A percentile compares a stretch with the other conserved stretches of the same genome.
These are phyloP conservation scores for Okamejei kenojei DNA, from an alignment of 2,797 vertebrate genomes.

Conservation along the genomic window DNA sequence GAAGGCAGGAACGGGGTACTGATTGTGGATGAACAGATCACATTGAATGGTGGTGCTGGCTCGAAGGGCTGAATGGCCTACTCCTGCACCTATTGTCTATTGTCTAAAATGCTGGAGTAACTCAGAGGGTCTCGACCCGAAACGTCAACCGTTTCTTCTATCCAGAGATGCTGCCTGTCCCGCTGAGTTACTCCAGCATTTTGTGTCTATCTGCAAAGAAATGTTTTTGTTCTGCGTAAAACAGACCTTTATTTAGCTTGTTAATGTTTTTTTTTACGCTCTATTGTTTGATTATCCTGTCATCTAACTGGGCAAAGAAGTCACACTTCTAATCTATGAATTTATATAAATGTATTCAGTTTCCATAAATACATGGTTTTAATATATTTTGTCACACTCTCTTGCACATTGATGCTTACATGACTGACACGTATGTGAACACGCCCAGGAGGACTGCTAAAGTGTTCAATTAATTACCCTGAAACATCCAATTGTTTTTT, in stretches of 20 bases:
- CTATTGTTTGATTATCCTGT: neutral
- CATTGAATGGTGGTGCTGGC: too few species aligned
- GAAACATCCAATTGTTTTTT: neutral
- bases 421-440: neutral
- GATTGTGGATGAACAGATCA: too few species aligned
- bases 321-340: neutral
- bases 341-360: neutral
- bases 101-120: too few species aligned
- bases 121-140: too few species aligned
- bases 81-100: too few species aligned
- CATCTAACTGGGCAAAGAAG: neutral
- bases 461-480: neutral
- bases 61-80: too few species aligned
- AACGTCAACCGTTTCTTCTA: too few species aligned
- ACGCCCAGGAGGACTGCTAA: neutral
- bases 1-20: too few species aligned
- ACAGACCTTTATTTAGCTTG: neutral
- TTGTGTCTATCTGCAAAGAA: too few species aligned
- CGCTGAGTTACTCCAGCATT: too few species aligned
- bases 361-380: neutral
- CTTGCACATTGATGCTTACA: neutral
- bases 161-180: too few species aligned
- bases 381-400: neutral
- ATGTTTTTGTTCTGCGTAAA: too few species aligned
- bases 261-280: neutral